A percentile compares a stretch with the other conserved stretches of the same genome.
Evolutionary conservation across 2,888 invertebrate genomes (phyloP).

Genomic region (Heliconius charithonia): DNA sequence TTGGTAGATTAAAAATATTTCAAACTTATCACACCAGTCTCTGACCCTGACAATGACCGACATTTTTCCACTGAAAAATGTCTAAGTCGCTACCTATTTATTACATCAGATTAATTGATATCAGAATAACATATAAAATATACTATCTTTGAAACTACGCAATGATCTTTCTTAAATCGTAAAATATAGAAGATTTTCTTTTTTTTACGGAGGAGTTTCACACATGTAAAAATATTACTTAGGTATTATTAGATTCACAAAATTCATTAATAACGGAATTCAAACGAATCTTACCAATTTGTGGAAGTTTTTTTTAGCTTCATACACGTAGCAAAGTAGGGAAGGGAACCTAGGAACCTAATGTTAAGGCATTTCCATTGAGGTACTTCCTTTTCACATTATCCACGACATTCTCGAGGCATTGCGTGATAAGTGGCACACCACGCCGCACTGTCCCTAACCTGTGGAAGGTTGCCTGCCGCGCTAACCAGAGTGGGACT

Average conservation of each 20-base stretch:
- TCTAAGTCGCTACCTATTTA: background rate
- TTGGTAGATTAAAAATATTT: background rate
- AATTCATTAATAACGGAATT: background rate
- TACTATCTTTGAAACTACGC: background rate
- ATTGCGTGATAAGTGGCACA: no score
- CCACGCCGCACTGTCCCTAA: no score
- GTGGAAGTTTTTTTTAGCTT: no score
- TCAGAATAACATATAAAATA: background rate
- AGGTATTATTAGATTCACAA: background rate
- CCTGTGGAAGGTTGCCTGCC: no score
- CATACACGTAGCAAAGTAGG: no score
- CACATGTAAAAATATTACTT: background rate
- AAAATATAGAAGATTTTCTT: no score
- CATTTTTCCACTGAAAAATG: background rate
- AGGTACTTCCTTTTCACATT: no score
- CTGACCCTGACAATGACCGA: slow-evolving; percentile 9
- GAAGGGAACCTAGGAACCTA: no score
- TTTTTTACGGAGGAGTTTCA: no score
- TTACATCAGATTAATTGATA: background rate
- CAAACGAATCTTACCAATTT: background rate
- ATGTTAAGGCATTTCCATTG: no score
- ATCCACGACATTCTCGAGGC: no score
- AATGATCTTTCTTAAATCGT: background rate
- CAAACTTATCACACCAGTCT: background rate
- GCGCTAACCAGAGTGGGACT: no score